Base-by-base conservation (phyloP, 2,888 invertebrate genomes). In the Sesia apiformis region DNA sequence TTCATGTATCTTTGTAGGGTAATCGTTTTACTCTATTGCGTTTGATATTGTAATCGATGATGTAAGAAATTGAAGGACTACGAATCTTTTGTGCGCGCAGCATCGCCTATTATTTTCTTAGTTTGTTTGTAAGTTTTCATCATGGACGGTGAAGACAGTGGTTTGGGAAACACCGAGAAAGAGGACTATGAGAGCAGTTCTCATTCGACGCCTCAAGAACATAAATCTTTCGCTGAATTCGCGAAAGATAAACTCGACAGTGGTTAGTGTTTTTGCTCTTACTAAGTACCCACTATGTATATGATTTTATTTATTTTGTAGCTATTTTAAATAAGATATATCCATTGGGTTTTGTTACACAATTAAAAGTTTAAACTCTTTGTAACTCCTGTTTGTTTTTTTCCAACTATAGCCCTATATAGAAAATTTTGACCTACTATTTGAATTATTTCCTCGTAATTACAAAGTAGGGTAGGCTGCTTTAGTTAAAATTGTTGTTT, bases 181-280 rank as follows among this genome's bases (percentile, higher is more conserved):
- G 87, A 89, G 55, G 84, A 85, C 52, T 81, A 76, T 58, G 83
- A 79, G 64, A 82, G 80, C 60, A 89, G 89, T 66, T 72, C 88
- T 3, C 82, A 85, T 58, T 86, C 89, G 49, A 84, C 88, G 39
- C 89, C 89, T 0, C 85, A 88, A 59, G 89, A 89, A 66, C 87
- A 87, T 60, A 83, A 74, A 66, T 81, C 88, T 58, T 89, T 89
- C 62, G 84, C 89, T 3, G 89, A 89, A 65, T 86, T 88, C 59
- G 89, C 89, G 7, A 89, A 89, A 70, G 89, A 89, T 66, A 89
- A 89, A 61, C 65, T 89, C 57, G 89, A 89, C 60, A 89, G 88
- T 59, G 89, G 89, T 89, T 67, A 71, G 77, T 67, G 3, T 50
- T 46, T 4, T n/a, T 43, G 7, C 7, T 43, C 23, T 46, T 46